These are phyloP conservation scores for Netelia fuscicornis DNA, from an alignment of 2,888 invertebrate genomes.

Conservation along the genomic window DNA sequence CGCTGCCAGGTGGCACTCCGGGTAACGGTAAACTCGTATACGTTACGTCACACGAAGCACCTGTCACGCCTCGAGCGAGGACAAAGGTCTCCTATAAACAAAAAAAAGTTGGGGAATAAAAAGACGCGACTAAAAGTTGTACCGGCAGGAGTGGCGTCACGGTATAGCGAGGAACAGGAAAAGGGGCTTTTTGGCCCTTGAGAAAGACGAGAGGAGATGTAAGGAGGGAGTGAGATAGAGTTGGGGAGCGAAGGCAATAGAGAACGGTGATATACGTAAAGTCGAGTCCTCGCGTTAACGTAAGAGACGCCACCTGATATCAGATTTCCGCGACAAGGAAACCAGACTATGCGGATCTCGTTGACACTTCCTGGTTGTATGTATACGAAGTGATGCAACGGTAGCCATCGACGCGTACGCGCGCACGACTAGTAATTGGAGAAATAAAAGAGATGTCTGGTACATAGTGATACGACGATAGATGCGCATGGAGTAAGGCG, in stretches of 20 bases:
- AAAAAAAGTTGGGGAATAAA: constrained; percentile 40
- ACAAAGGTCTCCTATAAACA: constrained; percentile 76
- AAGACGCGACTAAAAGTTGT: constrained; percentile 1
- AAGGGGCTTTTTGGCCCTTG: not conserved
- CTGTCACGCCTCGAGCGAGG: constrained; percentile 76
- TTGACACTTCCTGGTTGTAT: constrained; percentile 57
- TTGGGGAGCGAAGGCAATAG: not conserved
- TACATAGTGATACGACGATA: not conserved
- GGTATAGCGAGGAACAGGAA: not conserved
- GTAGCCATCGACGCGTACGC: constrained; percentile 17
- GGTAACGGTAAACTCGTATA: constrained; percentile 78
- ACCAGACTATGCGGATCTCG: constrained; percentile 67
- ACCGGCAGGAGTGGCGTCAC: constrained; percentile 10
- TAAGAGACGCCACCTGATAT: constrained; percentile 74
- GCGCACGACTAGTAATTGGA: constrained; percentile 45
- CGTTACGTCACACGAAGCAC: constrained; percentile 81
- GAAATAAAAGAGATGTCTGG: constrained; percentile 44
- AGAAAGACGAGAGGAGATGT: not conserved
- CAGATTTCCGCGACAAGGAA: constrained; percentile 76
- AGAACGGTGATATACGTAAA: not conserved
- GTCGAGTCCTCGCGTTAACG: constrained; percentile 29
- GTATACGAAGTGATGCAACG: constrained; percentile 35
- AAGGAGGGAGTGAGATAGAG: not conserved
- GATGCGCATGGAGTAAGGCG: not conserved
- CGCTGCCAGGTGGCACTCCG: constrained; percentile 23